These are phyloP conservation scores for Chiridota heheva DNA, from an alignment of 35 echinoderm and acorn worm species.

Conservation along the genomic window DNA sequence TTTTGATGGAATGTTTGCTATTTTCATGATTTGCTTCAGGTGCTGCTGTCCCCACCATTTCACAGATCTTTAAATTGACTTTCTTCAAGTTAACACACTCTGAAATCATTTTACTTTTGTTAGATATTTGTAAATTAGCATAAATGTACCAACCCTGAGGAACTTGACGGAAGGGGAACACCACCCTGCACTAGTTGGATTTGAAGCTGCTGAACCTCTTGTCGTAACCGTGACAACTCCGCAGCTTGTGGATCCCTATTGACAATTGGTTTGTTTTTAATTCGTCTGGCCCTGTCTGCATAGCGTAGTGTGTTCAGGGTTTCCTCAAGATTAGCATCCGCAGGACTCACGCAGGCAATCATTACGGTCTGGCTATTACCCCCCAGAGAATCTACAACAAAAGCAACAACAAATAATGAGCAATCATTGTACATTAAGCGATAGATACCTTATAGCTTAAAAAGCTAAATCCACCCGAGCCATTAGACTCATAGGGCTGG, in stretches of 20 bases:
- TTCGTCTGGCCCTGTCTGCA: conserved; percentile 87
- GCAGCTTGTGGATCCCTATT: conserved; percentile 90
- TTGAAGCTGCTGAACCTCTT: conserved; percentile 92
- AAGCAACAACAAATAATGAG: background rate
- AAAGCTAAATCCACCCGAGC: too few relatives aligned
- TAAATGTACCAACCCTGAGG: too few relatives aligned
- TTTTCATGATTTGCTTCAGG: too few relatives aligned
- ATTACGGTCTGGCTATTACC: conserved; percentile 97
- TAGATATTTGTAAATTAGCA: too few relatives aligned
- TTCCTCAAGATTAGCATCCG: conserved; percentile 96
- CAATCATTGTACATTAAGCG: background rate
- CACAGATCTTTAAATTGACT: too few relatives aligned
- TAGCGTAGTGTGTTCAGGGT: conserved; percentile 91
- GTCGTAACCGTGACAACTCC: conserved; percentile 68
- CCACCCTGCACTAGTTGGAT: conserved; percentile 51
- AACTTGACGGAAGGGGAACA: too few relatives aligned
- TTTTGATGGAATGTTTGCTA: too few relatives aligned
- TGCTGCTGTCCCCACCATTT: too few relatives aligned
- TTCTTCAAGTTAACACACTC: too few relatives aligned
- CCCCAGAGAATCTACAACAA: conserved; percentile 77
- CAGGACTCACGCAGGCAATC: conserved; percentile 94
- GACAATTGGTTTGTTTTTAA: conserved; percentile 94
- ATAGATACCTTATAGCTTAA: background rate
- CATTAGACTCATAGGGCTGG: too few relatives aligned
- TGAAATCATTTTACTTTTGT: too few relatives aligned